These are phyloP conservation scores for Corythornis vintsioides DNA, from an alignment of 2,113 vertebrate species.

Conservation along the genomic window DNA sequence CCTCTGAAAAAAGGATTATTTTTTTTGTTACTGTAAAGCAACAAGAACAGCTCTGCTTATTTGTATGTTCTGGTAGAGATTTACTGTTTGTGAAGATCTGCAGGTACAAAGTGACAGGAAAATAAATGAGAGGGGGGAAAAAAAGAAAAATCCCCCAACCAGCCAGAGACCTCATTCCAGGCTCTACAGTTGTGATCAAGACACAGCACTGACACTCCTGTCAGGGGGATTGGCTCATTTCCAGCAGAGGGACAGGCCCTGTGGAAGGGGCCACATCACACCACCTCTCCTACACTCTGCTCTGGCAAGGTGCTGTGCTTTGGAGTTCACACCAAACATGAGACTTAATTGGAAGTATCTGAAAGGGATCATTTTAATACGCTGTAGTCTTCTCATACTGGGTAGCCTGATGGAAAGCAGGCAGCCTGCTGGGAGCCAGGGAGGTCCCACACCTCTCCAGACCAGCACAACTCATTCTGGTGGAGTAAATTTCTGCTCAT, in stretches of 20 bases:
- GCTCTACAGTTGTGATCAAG: background rate
- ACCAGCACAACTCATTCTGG: background rate
- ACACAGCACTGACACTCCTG: rapidly evolving
- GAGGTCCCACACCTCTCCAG: background rate
- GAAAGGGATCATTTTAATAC: background rate
- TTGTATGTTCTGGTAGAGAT: background rate
- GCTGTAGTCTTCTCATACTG: rapidly evolving
- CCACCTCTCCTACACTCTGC: too few relatives aligned
- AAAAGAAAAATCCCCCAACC: background rate
- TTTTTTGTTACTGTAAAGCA: background rate
- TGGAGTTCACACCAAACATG: background rate
- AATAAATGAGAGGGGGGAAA: rapidly evolving
- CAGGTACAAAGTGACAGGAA: background rate
- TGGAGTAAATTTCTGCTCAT: background rate
- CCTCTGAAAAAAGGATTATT: background rate
- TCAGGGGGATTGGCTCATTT: too few relatives aligned
- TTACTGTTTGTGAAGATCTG: background rate
- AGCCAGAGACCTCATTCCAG: background rate
- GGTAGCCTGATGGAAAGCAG: background rate
- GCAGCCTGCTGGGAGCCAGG: background rate
- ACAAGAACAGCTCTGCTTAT: background rate
- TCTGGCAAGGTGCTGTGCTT: rapidly evolving
- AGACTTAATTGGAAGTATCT: background rate
- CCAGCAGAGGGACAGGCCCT: rapidly evolving
- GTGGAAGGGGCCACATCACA: background rate